Percentiles rank a stretch among this genome's conserved stretches.
These are phyloP conservation scores for Cryptophagus acutangulus DNA, from an alignment of 2,888 invertebrate genomes.

Conservation along the genomic window DNA sequence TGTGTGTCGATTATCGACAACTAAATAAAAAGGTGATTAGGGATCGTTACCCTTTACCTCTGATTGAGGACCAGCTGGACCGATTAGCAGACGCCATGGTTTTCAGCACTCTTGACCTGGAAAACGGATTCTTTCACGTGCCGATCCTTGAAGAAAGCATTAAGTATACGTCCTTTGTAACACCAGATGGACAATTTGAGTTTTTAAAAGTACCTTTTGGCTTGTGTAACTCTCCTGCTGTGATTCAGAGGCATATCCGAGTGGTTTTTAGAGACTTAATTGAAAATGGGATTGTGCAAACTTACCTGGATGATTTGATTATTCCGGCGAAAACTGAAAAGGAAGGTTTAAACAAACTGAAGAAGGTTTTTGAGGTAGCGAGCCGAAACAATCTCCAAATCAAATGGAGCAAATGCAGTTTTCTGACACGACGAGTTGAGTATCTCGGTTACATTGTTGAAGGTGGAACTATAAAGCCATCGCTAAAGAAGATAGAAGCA, in stretches of 20 bases:
- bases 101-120: neutral
- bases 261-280: conserved; percentile 3
- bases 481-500: conserved; percentile 1
- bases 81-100: neutral
- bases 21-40: neutral
- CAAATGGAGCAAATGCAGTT: neutral
- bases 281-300: neutral
- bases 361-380: neutral
- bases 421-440: conserved; percentile 2
- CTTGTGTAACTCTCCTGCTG: conserved; percentile 13
- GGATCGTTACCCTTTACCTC: neutral
- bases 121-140: conserved; percentile 1
- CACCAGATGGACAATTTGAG: conserved; percentile 25
- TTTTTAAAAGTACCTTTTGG: conserved; percentile 15
- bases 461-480: conserved; percentile 7
- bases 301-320: neutral
- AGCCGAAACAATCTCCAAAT: neutral
- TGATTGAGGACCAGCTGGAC: neutral
- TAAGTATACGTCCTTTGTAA: conserved; percentile 19
- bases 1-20: neutral
- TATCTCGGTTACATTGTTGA: conserved; percentile 4
- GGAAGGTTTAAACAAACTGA: neutral
- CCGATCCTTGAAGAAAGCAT: neutral
- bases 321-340: neutral
- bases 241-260: conserved; percentile 13